Evolutionary conservation across 2,113 vertebrate species (phyloP).

Genomic region (Labeo catla): DNA sequence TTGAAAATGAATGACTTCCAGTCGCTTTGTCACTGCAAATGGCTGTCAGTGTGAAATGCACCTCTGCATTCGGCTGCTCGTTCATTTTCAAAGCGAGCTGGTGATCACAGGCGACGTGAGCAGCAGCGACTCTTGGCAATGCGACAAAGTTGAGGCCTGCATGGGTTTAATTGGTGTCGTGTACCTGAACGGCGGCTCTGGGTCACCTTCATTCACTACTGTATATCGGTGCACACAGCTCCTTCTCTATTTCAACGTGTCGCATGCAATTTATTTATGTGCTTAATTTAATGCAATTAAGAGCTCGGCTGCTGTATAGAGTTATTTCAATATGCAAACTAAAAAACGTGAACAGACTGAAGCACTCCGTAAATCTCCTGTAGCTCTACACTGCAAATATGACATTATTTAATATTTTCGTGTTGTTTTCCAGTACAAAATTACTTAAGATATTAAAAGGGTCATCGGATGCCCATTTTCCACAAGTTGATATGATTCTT

Average conservation of each 20-base stretch:
- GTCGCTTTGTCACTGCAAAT: background rate
- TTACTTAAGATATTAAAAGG: no score
- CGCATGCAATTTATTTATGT: background rate
- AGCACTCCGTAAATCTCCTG: no score
- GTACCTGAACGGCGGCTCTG: background rate
- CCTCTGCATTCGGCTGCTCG: background rate
- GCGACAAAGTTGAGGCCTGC: background rate
- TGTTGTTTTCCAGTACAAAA: no score
- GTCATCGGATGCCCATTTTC: no score
- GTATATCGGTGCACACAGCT: background rate
- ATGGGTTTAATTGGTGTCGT: background rate
- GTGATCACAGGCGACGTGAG: background rate
- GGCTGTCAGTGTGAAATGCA: background rate
- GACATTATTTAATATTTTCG: no score
- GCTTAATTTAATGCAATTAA: background rate
- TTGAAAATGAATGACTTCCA: background rate
- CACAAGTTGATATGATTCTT: no score
- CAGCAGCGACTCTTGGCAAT: background rate
- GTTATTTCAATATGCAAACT: background rate
- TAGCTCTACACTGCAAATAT: no score
- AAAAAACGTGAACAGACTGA: background rate
- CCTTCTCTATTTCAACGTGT: background rate
- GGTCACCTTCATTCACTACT: conserved; percentile 4
- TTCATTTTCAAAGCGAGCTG: background rate
- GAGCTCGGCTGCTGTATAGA: background rate